Base-by-base conservation (phyloP, 2,113 vertebrate species). In the Struthidea cinerea region DNA sequence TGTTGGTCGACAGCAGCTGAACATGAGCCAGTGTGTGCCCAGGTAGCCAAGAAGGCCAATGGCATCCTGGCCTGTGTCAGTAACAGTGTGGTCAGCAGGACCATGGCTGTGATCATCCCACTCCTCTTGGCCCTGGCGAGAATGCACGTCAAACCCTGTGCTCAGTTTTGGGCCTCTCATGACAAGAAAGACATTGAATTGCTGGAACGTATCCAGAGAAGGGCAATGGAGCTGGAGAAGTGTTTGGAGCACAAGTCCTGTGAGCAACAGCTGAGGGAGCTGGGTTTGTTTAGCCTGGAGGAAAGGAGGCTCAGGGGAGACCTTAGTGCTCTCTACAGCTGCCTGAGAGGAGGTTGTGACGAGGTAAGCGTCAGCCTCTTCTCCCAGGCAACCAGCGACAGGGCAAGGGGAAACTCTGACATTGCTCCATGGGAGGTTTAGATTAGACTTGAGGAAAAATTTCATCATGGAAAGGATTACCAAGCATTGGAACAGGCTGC, bases 121-220 rank as follows among this genome's bases (percentile, higher is more conserved):
- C 21, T 33, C 11, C 9, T 39, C 26, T 28, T 23, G 28, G 49
- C 59, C 41, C 22, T 47, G 69, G 9, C 1, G 7, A 74, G 23
- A 50, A 7, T 0, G 0, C 22, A 33, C 14, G 13, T 55, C 22
- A 39, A 37, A 20, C 5, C 13, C 23, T 16, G 15, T 39, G n/a
- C 46, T 64, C 28, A 55, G 9, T 47, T 84, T 55, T 64, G 49
- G 33, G 49, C 18, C 17, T 26, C 28, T 64, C 23, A 46, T 22
- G 18, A 39, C 18, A 47, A 46, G 28, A 73, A 63, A 27, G n/a
- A 55, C 11, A 28, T 28, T 39, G 49, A 84, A 33, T 14, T 64
- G 22, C n/a, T 55, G 28, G 28, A 47, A 59, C 9, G 6, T 74
- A 13, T 53, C 49, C 81, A 33, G n/a, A 47, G 59, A 84, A 84